Evolutionary conservation across 2,888 invertebrate genomes (phyloP).

Genomic region (Melinaea marsaeus): DNA sequence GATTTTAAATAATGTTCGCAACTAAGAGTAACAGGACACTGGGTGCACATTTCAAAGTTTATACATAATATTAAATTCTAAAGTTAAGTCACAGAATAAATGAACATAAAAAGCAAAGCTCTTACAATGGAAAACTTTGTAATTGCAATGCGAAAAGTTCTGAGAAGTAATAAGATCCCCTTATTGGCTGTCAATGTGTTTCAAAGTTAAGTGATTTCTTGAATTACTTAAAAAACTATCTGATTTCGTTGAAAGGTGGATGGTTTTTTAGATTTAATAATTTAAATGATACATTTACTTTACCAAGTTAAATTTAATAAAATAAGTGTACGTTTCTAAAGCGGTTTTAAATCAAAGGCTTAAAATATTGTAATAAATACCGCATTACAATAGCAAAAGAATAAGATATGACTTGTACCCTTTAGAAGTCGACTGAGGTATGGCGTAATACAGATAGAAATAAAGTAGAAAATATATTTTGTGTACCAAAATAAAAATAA

Average conservation of each 20-base stretch:
- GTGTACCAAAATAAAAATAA: no score
- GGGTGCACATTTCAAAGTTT: slow-evolving; percentile 13
- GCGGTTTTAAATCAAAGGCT: no score
- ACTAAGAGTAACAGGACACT: slow-evolving; percentile 1
- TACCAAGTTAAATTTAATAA: background rate
- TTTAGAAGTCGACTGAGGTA: no score
- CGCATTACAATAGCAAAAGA: background rate
- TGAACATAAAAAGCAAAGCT: slow-evolving; percentile 16
- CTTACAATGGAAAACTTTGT: slow-evolving; percentile 35
- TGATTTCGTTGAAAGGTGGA: background rate
- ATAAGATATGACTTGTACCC: background rate
- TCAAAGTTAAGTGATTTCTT: slow-evolving; percentile 35
- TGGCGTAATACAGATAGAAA: no score
- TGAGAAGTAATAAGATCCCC: slow-evolving; percentile 43
- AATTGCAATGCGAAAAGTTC: slow-evolving; percentile 33
- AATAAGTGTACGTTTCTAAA: background rate
- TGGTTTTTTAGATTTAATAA: background rate
- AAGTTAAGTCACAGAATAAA: slow-evolving; percentile 24
- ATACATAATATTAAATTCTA: slow-evolving; percentile 19
- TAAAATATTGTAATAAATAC: background rate
- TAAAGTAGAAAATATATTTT: no score
- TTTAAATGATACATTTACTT: background rate
- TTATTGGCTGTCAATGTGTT: slow-evolving; percentile 48
- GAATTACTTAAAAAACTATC: slow-evolving; percentile 21
- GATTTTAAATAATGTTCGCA: background rate